phyloP scores from a whole-genome alignment of 1,140 invertebrate species.

The Mercenaria mercenaria region DNA sequence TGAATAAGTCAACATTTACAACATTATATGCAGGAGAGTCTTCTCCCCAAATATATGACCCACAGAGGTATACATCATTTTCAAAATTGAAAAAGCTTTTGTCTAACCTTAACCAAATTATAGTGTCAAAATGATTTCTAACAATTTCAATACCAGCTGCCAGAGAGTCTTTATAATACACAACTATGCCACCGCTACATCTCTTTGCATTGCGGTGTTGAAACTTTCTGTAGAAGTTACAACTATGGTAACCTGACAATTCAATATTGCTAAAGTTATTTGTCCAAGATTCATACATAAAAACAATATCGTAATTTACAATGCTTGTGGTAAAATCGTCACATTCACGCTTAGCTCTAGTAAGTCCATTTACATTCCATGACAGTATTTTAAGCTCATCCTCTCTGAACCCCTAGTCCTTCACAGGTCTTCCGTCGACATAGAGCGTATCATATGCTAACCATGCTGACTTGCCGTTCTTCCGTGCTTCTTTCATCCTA shows the following conservation, averaged over 20 bases:
- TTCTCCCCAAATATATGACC: no score
- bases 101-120: no score
- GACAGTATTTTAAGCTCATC: not conserved
- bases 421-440: constrained; percentile 3
- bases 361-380: constrained; percentile 30
- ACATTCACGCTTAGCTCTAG: not conserved
- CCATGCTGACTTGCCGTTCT: constrained; percentile 33
- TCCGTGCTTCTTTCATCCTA: constrained; percentile 17
- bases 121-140: no score
- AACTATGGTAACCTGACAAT: not conserved
- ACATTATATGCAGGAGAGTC: no score
- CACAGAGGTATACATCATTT: no score
- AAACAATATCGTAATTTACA: not conserved
- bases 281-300: constrained; percentile 44
- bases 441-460: constrained; percentile 44
- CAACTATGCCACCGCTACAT: not conserved
- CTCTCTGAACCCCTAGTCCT: constrained; percentile 25
- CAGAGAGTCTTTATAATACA: constrained; percentile 34
- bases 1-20: no score
- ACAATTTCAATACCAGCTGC: no score
- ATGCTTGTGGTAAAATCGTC: not conserved
- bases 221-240: constrained; percentile 36
- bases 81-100: no score
- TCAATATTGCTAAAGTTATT: constrained; percentile 26
- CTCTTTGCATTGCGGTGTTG: constrained; percentile 1